Evolutionary conservation across 2,113 vertebrate species (phyloP).

Genomic region (Albula glossodonta): DNA sequence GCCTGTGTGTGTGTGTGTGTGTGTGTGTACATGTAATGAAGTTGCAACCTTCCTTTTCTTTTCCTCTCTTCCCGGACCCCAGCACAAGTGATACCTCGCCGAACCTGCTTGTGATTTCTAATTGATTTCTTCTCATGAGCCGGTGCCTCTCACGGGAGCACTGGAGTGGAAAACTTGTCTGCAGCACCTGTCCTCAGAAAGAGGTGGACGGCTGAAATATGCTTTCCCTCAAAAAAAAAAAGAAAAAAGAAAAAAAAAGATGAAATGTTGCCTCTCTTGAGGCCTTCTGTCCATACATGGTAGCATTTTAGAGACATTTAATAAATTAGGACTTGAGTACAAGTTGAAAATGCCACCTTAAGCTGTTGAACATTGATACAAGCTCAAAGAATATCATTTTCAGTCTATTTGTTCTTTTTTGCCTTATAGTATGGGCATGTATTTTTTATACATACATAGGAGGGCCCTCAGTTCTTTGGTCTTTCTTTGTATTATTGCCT

Average conservation of each 20-base stretch:
- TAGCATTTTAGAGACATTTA: conserved; percentile 42
- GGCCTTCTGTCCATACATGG: conserved; percentile 41
- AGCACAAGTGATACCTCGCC: conserved; percentile 28
- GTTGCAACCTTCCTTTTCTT: conserved; percentile 20
- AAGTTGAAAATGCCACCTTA: not conserved
- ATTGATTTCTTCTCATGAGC: conserved; percentile 58
- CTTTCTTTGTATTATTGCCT: not conserved
- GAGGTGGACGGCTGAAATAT: conserved; percentile 41
- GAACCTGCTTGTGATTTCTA: conserved; percentile 50
- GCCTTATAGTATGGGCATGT: not conserved
- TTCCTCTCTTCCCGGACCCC: conserved; percentile 40
- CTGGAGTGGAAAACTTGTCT: conserved; percentile 50
- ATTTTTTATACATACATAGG: not conserved
- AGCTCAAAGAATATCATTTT: not conserved
- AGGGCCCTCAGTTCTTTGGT: not conserved
- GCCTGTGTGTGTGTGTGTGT: not conserved
- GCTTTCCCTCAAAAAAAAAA: conserved; percentile 48
- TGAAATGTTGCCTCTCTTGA: conserved; percentile 49
- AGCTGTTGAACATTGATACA: not conserved
- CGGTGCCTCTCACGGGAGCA: conserved; percentile 50
- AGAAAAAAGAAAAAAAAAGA: conserved; percentile 26
- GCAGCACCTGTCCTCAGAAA: conserved; percentile 25
- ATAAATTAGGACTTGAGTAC: conserved; percentile 16
- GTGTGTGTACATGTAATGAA: not conserved
- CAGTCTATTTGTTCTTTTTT: not conserved